Base-by-base conservation (phyloP, 2,888 invertebrate genomes). In the Archips xylosteana region DNA sequence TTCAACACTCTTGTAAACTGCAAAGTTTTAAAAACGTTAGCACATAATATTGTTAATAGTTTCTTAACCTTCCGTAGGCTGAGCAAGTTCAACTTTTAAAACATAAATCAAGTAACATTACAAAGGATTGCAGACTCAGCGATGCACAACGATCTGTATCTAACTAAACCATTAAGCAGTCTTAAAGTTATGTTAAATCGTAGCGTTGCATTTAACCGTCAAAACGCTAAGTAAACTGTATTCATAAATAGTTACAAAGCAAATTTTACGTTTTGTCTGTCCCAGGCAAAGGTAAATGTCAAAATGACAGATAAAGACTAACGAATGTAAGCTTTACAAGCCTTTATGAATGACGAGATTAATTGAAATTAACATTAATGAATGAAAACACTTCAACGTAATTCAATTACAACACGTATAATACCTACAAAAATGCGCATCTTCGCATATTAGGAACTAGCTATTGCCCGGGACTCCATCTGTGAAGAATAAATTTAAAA, bases 91-190 rank as follows among this genome's bases (percentile, higher is more conserved):
- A 62, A 63, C 54, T 67, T 62, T 62, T 45, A 13, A 36, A 36
- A 62, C 67, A 34, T 65, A 39, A 68, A 34, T 62, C 42, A 42
- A 68, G 32, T 61, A 61, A 34, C 47, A 45, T 65, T 62, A 67
- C 57, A 62, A 72, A 63, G 67, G 39, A 72, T 68, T 73, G 72
- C 68, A 63, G 34, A 59, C 42, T 13, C 57, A 49, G 57, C 68
- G 39, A 47, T 32, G 68, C 72, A 63, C 68, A 57, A 57, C 32
- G 63, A 73, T 68, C 59, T 63, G 49, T 63, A 73, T 63, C 68
- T 68, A 39, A 32, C 68, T 68, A 39, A 32, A 68, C 9, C 34
- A 32, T 63, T 63, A 68, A 67, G 39, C 23, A 42, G 60, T 62
- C 47, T 36, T 45, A 57, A 61, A 57, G 15, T 45, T 59, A 60